Evolutionary conservation across 1,140 invertebrate genomes (phyloP), one percentile per base, ranked within the genome.

Genomic region (Drosophila subobscura): DNA sequence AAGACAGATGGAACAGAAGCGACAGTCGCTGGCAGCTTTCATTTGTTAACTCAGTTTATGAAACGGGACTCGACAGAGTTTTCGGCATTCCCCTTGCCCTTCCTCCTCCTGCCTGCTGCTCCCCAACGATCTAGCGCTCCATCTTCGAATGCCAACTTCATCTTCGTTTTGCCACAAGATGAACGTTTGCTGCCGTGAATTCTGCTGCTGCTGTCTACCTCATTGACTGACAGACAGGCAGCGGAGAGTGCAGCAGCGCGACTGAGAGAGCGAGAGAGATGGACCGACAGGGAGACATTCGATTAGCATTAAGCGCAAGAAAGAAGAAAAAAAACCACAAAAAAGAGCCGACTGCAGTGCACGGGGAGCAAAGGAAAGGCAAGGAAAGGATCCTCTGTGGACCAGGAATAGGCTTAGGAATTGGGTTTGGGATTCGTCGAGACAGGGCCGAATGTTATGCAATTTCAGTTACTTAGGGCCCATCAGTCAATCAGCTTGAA

Each of bases 391-490:
- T 45, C 44, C 12, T 25, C 44, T 33, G 16, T 3, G 42, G 22
- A 46, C 29, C 23, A 25, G 29, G 3, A 20, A 37, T 51, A 25
- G 37, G 4, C 50, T 7, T 22, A 5, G 40, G 10, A 22, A 20
- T 23, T 5, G 10, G 12, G n/a, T 2, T 4, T 6, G 10, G 14
- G 10, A 16, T 14, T 46, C n/a, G 5, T 8, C 45, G 55, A 5
- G 63, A 50, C 37, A 37, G 7, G 44, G 63, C 52, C 59, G 59
- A 79, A 79, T 80, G 77, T 84, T 83, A 83, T 85, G 81, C 81
- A 85, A 85, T 86, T 85, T 80, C 46, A 85, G 81, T 85, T 85
- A 85, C 81, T 85, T 86, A 86, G 79, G 67, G 81, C 65, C 77
- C 81, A 86, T 85, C 81, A 85, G 81, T 85, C 81, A 85, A 85